Conservation (phyloP, 2,113 vertebrate genomes). For the Scomber scombrus region DNA sequence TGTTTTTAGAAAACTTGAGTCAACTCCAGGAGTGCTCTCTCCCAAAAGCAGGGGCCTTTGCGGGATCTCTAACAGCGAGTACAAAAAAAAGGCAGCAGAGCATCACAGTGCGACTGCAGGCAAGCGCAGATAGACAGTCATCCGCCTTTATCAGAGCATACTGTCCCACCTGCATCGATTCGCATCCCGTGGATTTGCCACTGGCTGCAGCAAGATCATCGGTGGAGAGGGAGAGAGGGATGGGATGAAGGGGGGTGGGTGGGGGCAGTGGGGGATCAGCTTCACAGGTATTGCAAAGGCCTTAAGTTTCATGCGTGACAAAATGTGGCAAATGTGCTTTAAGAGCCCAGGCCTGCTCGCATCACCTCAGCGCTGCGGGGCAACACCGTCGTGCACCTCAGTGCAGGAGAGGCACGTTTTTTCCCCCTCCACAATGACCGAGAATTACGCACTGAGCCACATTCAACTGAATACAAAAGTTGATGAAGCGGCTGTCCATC, state of each 20-base stretch:
- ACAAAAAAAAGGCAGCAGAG: slow-evolving; percentile 18
- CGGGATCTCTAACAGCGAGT: neutral
- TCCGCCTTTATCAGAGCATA: slow-evolving; percentile 53
- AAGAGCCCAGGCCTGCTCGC: slow-evolving; percentile 10
- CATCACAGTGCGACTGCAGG: slow-evolving; percentile 51
- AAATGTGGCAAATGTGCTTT: slow-evolving; percentile 33
- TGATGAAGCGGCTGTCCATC: slow-evolving; percentile 7
- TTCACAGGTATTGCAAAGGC: neutral
- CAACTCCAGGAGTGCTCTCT: slow-evolving; percentile 32
- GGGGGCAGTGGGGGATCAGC: neutral
- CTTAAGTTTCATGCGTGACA: slow-evolving; percentile 19
- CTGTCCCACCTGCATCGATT: slow-evolving; percentile 73
- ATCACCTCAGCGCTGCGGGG: slow-evolving; percentile 1
- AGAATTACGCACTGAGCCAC: neutral
- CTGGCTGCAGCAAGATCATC: slow-evolving; percentile 50
- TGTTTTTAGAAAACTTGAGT: slow-evolving; percentile 58
- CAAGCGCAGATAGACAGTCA: slow-evolving; percentile 33
- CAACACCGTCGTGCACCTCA: slow-evolving; percentile 26
- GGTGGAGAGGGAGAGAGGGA: neutral
- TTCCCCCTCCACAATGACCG: neutral
- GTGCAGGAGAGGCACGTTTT: slow-evolving; percentile 6
- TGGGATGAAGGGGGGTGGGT: neutral
- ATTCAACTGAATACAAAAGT: slow-evolving; percentile 38
- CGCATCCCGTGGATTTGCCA: slow-evolving; percentile 50
- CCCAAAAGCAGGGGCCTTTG: neutral